These are phyloP conservation scores for Patiria miniata DNA, from an alignment of 35 echinoderm and acorn worm species.

Conservation along the genomic window DNA sequence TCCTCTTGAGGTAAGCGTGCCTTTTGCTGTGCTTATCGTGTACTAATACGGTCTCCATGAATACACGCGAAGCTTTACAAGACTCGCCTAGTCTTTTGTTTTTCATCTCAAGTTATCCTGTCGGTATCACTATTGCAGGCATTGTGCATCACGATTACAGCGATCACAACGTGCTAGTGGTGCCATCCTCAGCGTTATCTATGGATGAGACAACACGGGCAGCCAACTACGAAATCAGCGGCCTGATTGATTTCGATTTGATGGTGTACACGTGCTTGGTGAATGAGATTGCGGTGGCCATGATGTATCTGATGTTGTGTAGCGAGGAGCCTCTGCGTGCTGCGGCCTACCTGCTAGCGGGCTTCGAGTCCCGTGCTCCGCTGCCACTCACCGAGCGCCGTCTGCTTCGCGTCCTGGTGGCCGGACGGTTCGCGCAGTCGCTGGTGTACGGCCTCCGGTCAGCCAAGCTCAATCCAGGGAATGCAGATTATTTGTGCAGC, in stretches of 20 bases:
- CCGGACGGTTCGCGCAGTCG: neutral
- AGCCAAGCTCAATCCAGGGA: neutral
- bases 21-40: too few species aligned
- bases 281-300: neutral
- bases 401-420: neutral
- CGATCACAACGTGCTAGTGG: neutral
- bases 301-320: slow-evolving; percentile 2
- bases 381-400: neutral
- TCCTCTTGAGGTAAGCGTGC: too few species aligned
- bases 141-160: neutral
- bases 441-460: neutral
- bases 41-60: too few species aligned
- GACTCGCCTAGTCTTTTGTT: too few species aligned
- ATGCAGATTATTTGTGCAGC: neutral
- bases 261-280: neutral
- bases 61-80: too few species aligned
- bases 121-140: neutral
- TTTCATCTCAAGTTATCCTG: neutral
- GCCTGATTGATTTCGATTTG: neutral
- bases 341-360: neutral
- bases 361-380: neutral
- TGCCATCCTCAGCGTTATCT: too few species aligned
- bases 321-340: neutral
- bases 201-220: too few species aligned
- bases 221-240: neutral